Evolutionary conservation across 2,113 vertebrate genomes (phyloP), one percentile per base, ranked within the genome.

Genomic region (Carassius carassius): DNA sequence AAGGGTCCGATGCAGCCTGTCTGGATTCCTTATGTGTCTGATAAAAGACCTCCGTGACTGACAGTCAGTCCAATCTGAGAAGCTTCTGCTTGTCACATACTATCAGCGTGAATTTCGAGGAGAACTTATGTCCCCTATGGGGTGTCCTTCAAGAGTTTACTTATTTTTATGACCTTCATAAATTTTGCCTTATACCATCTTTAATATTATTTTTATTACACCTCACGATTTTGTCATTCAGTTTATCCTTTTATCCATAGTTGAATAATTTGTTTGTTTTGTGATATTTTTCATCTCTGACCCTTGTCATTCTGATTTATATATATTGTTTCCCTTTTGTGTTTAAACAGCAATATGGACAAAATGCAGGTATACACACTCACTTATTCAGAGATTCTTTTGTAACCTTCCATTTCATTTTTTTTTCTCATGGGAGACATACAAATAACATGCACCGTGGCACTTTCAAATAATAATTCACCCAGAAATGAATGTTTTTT

Each of bases 321-420:
- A 73, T 69, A 75, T 92, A 54, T 80, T 10, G 25, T 81, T 81
- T 65, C 87, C 88, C 91, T 93, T 92, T 93, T 93, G 86, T 94
- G 92, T 91, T 91, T 85, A 88, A 91, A 89, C 95, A 97, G 86
- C 92, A 94, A 94, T 92, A 91, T 95, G 96, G 96, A 97, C 94
- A 96, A 92, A 95, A 97, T 97, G 96, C 96, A 98, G 96, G 97
- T 98, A 97, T 93, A 94, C 91, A 84, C 84, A 29, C 37, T 77
- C 11, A 76, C 69, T 86, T 72, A 75, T 89, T 41, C 73, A 85
- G 69, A 74, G 4, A 13, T 35, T 60, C 9, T 60, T 83, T 63
- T 69, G 23, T 16, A 49, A 69, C 54, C 44, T 47, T 78, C 13
- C 56, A 41, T 63, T 35, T 49, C 32, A 37, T 5, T 65, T 49